Evolutionary conservation across 35 echinoderm and acorn worm species (phyloP).

Genomic region (Holothuria glaberrima): DNA sequence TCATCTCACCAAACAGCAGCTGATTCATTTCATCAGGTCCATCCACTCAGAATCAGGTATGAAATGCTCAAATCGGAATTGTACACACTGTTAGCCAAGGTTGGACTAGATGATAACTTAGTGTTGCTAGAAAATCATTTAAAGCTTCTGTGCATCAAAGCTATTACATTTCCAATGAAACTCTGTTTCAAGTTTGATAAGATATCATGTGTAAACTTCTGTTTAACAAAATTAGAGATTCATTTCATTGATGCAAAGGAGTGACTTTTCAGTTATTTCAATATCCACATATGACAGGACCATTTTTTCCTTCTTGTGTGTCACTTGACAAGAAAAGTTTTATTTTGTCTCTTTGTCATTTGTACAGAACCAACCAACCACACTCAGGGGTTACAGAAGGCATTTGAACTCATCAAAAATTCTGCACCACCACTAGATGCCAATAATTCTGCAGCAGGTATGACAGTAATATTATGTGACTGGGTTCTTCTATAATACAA

Average conservation of each 20-base stretch:
- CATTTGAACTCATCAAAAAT: constrained; percentile 78
- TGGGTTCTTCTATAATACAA: too few species aligned
- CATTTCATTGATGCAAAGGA: background rate
- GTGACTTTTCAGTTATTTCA: background rate
- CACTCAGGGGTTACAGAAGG: constrained; percentile 68
- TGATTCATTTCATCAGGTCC: constrained; percentile 73
- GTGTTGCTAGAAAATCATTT: too few species aligned
- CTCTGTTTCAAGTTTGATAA: too few species aligned
- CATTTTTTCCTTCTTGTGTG: background rate
- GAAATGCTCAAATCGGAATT: background rate
- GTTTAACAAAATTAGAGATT: too few species aligned
- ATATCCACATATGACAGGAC: background rate
- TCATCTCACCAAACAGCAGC: constrained; percentile 79
- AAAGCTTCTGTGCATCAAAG: too few species aligned
- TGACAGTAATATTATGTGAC: too few species aligned
- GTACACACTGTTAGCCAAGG: too few species aligned
- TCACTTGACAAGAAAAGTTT: background rate
- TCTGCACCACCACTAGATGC: constrained; percentile 45
- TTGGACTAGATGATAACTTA: too few species aligned
- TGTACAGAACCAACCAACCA: constrained; percentile 84
- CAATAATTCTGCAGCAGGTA: constrained; percentile 78
- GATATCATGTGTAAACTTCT: background rate
- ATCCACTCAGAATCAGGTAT: constrained; percentile 85
- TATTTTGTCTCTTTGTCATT: background rate
- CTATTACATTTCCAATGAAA: too few species aligned